Percentiles rank a stretch among this genome's conserved stretches.
phyloP scores from a whole-genome alignment of 1,140 invertebrate species.

The Drosophila kohkoa region DNA sequence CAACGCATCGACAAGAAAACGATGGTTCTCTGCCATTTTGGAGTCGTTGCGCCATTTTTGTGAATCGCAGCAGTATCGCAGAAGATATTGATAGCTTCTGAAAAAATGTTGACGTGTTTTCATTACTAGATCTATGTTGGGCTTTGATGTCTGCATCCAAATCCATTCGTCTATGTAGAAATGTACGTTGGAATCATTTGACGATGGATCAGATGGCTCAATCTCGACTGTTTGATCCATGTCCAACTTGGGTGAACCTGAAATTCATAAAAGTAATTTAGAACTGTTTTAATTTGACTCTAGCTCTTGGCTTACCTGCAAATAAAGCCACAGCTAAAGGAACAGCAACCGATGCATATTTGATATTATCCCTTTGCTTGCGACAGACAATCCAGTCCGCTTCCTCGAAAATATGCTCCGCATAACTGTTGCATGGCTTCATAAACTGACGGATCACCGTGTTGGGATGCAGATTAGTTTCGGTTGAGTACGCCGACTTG shows the following conservation, averaged over 20 bases:
- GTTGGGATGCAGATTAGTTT: conserved; percentile 83
- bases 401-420: conserved; percentile 86
- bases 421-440: conserved; percentile 74
- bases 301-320: conserved; percentile 84
- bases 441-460: conserved; percentile 87
- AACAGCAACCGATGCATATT: conserved; percentile 91
- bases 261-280: background rate
- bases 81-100: conserved; percentile 58
- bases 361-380: conserved; percentile 91
- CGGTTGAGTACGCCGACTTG: conserved; percentile 50
- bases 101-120: conserved; percentile 92
- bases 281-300: no score
- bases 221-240: conserved; percentile 22
- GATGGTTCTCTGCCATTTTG: conserved; percentile 1
- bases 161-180: conserved; percentile 91
- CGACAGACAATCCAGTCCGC: conserved; percentile 95
- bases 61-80: conserved; percentile 52
- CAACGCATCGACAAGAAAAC: conserved; percentile 46
- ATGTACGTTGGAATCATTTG: conserved; percentile 24
- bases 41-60: conserved; percentile 48
- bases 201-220: background rate
- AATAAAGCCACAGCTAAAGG: conserved; percentile 90
- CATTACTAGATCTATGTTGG: conserved; percentile 88
- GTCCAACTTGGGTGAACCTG: conserved; percentile 43
- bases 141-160: conserved; percentile 89